Evolutionary conservation across 1,140 invertebrate genomes (phyloP).

Genomic region (Oryctes rhinoceros): DNA sequence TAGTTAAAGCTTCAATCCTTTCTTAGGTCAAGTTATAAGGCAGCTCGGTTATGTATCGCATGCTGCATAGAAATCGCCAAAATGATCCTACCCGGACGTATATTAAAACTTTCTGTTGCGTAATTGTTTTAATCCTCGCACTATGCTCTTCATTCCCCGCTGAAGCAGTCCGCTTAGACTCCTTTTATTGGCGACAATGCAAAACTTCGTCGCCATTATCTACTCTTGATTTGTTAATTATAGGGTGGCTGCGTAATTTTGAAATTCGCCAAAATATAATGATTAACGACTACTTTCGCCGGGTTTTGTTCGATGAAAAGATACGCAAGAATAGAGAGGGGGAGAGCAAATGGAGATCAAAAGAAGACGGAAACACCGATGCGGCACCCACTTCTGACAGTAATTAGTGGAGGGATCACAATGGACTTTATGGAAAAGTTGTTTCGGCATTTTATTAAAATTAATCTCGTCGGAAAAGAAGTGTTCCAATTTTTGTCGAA

Average conservation of each 20-base stretch:
- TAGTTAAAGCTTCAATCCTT: too few relatives aligned
- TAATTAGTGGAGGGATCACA: conserved; percentile 10
- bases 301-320: conserved; percentile 13
- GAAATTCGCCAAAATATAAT: conserved; percentile 15
- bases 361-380: conserved; percentile 8
- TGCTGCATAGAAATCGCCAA: neutral
- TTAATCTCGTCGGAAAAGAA: neutral
- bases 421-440: conserved; percentile 22
- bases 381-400: conserved; percentile 16
- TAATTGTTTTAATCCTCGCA: conserved; percentile 5
- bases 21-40: too few relatives aligned
- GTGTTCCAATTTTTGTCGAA: conserved; percentile 11
- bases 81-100: neutral
- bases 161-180: neutral
- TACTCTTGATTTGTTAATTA: conserved; percentile 23
- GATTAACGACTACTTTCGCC: conserved; percentile 18
- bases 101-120: neutral
- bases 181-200: neutral
- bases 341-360: neutral
- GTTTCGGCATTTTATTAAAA: conserved; percentile 19
- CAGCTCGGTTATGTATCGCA: too few relatives aligned
- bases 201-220: conserved; percentile 5
- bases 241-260: conserved; percentile 16
- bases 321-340: neutral
- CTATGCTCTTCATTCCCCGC: neutral